Base-by-base conservation (phyloP, 2,888 invertebrate species). In the Dendrolimus pini region DNA sequence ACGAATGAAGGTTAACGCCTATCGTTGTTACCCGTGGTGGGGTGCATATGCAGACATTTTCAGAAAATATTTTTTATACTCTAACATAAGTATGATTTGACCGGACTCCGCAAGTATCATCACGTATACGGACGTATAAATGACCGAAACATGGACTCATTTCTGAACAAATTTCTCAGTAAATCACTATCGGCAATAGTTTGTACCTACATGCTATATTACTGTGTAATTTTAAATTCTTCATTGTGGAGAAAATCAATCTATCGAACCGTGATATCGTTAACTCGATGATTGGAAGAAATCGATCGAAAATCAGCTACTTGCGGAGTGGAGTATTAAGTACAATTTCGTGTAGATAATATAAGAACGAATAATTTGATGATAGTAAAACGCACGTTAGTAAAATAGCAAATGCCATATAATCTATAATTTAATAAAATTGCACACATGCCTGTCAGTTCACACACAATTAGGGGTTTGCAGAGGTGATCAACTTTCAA, bases 201-300 rank as follows among this genome's bases (percentile, higher is more conserved):
- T 47, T 47, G 47, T 10, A 47, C 9, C 9, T 8, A 30, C 30
- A 30, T 30, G 30, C 3, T 30, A 30, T 47, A 9, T 12, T 9
- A 47, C 47, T 47, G 69, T 73, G 69, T 73, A 71, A 70, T 64
- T 65, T 70, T 65, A 65, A 66, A 69, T 68, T 71, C 70, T 71
- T 52, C 57, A 58, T 67, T 69, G 65, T 64, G 60, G 9, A 47
- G 47, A 47, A 47, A 47, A 10, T 47, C 47, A 47, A 47, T 47
- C 47, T 47, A 12, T 47, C 47, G 47, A 47, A 47, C 47, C 47
- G 47, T 47, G 47, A 47, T 47, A 47, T 47, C 47, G 47, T 47
- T 47, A 47, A 47, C 47, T 47, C 47, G 47, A 9, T 47, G 47
- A 47, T 47, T 47, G 47, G 47, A 47, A 47, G 47, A 47, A 47